Conservation (phyloP, 1,140 invertebrate species). For the Oscheius sp. region DNA sequence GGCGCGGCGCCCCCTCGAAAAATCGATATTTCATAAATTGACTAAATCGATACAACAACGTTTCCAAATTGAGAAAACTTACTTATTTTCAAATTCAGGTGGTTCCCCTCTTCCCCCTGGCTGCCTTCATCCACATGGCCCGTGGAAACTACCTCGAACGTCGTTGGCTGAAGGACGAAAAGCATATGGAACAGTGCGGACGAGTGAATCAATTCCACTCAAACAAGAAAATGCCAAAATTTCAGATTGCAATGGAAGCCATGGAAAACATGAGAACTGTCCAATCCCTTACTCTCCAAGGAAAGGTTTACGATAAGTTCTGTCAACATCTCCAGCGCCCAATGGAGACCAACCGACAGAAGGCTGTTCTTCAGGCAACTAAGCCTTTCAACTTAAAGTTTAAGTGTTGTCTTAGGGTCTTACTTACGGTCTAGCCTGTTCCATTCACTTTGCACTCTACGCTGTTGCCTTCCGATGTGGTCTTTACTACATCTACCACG, state of each 20-base stretch:
- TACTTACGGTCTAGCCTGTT: conserved; percentile 41
- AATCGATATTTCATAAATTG: too few relatives aligned
- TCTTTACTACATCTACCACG: conserved; percentile 59
- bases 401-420: conserved; percentile 8
- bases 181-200: conserved; percentile 63
- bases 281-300: conserved; percentile 32
- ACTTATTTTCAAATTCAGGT: background rate
- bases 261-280: conserved; percentile 36
- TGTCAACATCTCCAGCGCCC: conserved; percentile 22
- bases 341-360: conserved; percentile 14
- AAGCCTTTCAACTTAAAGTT: background rate
- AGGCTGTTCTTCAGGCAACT: conserved; percentile 31
- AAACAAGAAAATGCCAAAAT: background rate
- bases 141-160: background rate
- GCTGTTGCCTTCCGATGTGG: conserved; percentile 65
- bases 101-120: conserved; percentile 56
- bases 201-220: conserved; percentile 13
- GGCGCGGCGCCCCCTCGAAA: too few relatives aligned
- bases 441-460: conserved; percentile 63
- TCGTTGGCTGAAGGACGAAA: conserved; percentile 51
- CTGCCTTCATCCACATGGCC: conserved; percentile 48
- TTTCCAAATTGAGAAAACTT: too few relatives aligned
- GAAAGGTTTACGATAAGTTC: conserved; percentile 17
- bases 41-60: too few relatives aligned
- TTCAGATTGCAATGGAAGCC: conserved; percentile 50